These are phyloP conservation scores for Salarias fasciatus DNA, from an alignment of 2,797 vertebrate species.

Conservation along the genomic window DNA sequence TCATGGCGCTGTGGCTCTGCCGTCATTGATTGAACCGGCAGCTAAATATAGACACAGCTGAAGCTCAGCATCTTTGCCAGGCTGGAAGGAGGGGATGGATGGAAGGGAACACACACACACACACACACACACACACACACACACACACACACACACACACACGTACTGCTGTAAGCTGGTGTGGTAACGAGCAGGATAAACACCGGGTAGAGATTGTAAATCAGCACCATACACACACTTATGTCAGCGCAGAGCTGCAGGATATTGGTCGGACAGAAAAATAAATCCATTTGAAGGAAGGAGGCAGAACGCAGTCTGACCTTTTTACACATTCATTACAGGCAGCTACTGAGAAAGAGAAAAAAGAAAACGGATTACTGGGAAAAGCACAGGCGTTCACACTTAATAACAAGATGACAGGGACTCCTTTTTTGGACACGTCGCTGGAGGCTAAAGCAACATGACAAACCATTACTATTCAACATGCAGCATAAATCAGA, in stretches of 20 bases:
- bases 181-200: slow-evolving; percentile 16
- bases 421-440: slow-evolving; percentile 30
- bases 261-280: slow-evolving; percentile 32
- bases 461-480: slow-evolving; percentile 48
- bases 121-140: neutral
- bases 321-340: slow-evolving; percentile 63
- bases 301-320: slow-evolving; percentile 42
- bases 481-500: slow-evolving; percentile 46
- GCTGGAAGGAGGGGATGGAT: slow-evolving; percentile 37
- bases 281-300: slow-evolving; percentile 43
- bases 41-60: slow-evolving; percentile 75
- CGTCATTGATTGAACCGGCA: slow-evolving; percentile 70
- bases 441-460: slow-evolving; percentile 43
- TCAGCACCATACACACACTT: slow-evolving; percentile 1
- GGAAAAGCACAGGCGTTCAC: slow-evolving; percentile 9
- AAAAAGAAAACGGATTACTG: slow-evolving; percentile 23
- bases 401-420: neutral
- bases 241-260: slow-evolving; percentile 13
- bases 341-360: slow-evolving; percentile 26
- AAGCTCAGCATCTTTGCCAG: slow-evolving; percentile 71
- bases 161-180: slow-evolving; percentile 5
- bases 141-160: neutral
- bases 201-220: slow-evolving; percentile 8
- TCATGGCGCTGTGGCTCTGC: slow-evolving; percentile 69
- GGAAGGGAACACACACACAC: slow-evolving; percentile 8